Conservation (phyloP, 2,113 vertebrate genomes). For the Podarcis muralis region DNA sequence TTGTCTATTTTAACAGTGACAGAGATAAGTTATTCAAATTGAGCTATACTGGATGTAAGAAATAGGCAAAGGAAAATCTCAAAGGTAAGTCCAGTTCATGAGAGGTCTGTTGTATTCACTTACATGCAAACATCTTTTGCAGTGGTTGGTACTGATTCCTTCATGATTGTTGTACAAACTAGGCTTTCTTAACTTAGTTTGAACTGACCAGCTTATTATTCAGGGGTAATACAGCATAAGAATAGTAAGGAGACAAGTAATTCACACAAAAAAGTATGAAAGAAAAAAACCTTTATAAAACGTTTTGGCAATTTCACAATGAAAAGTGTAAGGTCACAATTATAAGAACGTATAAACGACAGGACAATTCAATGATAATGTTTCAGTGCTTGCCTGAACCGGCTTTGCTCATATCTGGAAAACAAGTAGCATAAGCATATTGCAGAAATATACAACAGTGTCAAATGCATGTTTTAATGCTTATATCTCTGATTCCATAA, state of each 20-base stretch:
- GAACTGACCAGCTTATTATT: background rate
- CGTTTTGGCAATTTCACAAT: conserved; percentile 18
- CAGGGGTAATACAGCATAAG: background rate
- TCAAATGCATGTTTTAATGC: background rate
- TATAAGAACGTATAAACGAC: background rate
- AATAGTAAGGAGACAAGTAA: background rate
- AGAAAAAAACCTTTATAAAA: conserved; percentile 22
- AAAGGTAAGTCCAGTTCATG: background rate
- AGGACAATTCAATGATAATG: background rate
- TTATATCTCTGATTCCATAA: background rate
- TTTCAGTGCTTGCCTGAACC: conserved; percentile 16
- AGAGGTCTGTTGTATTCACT: background rate
- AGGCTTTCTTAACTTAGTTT: background rate
- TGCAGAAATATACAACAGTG: background rate
- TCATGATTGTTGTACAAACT: background rate
- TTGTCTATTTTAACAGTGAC: background rate
- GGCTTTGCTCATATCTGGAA: background rate
- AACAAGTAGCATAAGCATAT: background rate
- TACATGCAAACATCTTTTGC: background rate
- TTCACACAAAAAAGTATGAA: background rate
- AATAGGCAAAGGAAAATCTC: background rate
- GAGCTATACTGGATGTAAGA: background rate
- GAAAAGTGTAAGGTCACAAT: background rate
- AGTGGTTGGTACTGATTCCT: background rate
- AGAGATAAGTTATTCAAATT: background rate